Percentiles rank a stretch among this genome's conserved stretches.
Evolutionary conservation across 2,888 invertebrate genomes (phyloP).

Genomic region (Fabriciana adippe): DNA sequence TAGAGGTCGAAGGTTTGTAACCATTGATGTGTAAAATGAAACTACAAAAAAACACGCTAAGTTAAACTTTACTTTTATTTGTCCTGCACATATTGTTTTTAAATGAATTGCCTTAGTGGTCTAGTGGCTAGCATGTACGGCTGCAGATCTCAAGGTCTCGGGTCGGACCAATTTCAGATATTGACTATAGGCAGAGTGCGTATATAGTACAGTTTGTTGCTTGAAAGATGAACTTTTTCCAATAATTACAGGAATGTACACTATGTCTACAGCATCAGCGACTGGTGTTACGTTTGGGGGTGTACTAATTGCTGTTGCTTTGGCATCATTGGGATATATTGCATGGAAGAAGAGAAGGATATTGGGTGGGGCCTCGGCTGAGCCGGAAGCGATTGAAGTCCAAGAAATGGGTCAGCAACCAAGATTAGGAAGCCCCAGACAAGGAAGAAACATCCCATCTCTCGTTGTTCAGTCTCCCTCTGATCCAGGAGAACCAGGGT

Average conservation of each 20-base stretch:
- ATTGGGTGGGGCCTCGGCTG: slow-evolving; percentile 49
- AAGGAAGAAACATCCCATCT: slow-evolving; percentile 46
- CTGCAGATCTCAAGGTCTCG: too few species aligned
- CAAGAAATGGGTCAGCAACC: slow-evolving; percentile 43
- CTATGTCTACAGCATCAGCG: slow-evolving; percentile 70
- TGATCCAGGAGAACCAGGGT: slow-evolving; percentile 49
- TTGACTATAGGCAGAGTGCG: too few species aligned
- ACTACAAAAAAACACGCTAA: too few species aligned
- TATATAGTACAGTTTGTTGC: neutral
- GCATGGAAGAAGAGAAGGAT: slow-evolving; percentile 63
- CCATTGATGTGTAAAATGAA: slow-evolving; percentile 2
- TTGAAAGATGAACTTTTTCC: slow-evolving; percentile 27
- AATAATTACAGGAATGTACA: slow-evolving; percentile 58
- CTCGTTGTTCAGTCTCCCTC: slow-evolving; percentile 61
- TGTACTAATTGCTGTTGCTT: slow-evolving; percentile 50
- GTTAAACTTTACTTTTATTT: too few species aligned
- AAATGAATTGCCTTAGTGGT: too few species aligned
- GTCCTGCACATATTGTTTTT: too few species aligned
- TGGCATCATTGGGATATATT: slow-evolving; percentile 54
- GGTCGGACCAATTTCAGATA: too few species aligned
- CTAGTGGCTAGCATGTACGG: too few species aligned
- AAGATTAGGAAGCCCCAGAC: slow-evolving; percentile 42
- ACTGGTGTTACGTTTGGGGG: slow-evolving; percentile 65
- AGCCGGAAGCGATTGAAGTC: slow-evolving; percentile 55
- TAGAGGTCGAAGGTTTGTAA: slow-evolving; percentile 64